Conservation (phyloP, 2,797 vertebrate species). For the Melanotaenia nigrans region DNA sequence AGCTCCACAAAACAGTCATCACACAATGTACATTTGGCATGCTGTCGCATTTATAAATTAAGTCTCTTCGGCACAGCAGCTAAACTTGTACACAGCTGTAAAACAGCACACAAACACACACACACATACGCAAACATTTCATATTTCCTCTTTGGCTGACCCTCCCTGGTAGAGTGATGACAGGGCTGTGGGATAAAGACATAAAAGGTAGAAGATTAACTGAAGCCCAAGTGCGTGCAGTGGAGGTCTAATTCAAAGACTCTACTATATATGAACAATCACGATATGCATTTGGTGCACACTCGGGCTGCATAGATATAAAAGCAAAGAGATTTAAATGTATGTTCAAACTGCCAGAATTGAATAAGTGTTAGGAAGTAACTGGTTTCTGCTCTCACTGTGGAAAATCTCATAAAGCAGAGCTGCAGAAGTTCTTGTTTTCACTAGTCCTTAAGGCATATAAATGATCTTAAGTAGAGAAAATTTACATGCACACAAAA, state of each 20-base stretch:
- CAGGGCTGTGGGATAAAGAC: conserved; percentile 45
- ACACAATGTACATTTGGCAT: conserved; percentile 38
- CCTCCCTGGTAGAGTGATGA: conserved; percentile 52
- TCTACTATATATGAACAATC: conserved; percentile 19
- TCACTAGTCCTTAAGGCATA: conserved; percentile 47
- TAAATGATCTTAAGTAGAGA: conserved; percentile 50
- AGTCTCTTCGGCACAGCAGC: conserved; percentile 25
- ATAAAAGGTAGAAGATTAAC: conserved; percentile 41
- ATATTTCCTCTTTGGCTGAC: conserved; percentile 56
- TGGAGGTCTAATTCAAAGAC: conserved; percentile 42
- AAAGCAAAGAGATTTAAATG: conserved; percentile 27
- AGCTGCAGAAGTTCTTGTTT: conserved; percentile 49
- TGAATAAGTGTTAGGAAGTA: conserved; percentile 36
- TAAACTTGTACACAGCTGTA: conserved; percentile 23
- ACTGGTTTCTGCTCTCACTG: conserved; percentile 23
- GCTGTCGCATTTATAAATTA: conserved; percentile 48
- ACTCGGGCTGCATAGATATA: conserved; percentile 36
- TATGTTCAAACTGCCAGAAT: conserved; percentile 20
- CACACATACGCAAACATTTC: conserved; percentile 31
- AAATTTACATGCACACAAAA: conserved; percentile 31
- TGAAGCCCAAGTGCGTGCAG: conserved; percentile 37
- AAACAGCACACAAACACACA: conserved; percentile 34
- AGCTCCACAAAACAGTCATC: conserved; percentile 25
- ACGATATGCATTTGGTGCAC: conserved; percentile 31
- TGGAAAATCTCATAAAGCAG: conserved; percentile 68